phyloP scores from a whole-genome alignment of 1,140 invertebrate genomes.

The Drosophila kepulauana region DNA sequence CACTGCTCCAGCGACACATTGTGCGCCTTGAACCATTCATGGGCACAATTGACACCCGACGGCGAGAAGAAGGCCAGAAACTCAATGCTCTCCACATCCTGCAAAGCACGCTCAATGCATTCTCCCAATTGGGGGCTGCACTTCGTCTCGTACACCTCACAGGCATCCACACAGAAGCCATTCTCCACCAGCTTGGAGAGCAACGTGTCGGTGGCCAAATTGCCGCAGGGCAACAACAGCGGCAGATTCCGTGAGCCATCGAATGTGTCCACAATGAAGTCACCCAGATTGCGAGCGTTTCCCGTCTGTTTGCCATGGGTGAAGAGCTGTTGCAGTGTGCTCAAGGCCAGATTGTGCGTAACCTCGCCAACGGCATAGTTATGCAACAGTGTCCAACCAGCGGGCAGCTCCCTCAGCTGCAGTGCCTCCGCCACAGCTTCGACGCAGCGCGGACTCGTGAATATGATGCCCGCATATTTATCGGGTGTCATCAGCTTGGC shows the following conservation, averaged over 20 bases:
- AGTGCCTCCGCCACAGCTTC: conserved; percentile 85
- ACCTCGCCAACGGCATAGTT: conserved; percentile 86
- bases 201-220: conserved; percentile 86
- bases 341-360: conserved; percentile 85
- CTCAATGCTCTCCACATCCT: conserved; percentile 77
- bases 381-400: conserved; percentile 85
- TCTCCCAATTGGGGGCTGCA: conserved; percentile 84
- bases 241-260: conserved; percentile 77
- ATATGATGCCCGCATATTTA: conserved; percentile 86
- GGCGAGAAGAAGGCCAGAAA: conserved; percentile 87
- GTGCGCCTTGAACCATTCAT: conserved; percentile 68
- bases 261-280: conserved; percentile 85
- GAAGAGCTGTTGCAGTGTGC: conserved; percentile 85
- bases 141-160: conserved; percentile 86
- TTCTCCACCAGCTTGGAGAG: conserved; percentile 83
- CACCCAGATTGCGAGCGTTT: conserved; percentile 86
- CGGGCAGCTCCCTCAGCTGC: conserved; percentile 81
- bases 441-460: conserved; percentile 86
- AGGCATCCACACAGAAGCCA: conserved; percentile 85
- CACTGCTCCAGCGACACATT: conserved; percentile 63
- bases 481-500: conserved; percentile 81
- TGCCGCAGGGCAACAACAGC: conserved; percentile 86
- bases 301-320: conserved; percentile 85
- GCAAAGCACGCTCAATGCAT: conserved; percentile 85
- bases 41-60: conserved; percentile 84